phyloP scores from a whole-genome alignment of 2,888 invertebrate genomes.

The Adineta ricciae region DNA sequence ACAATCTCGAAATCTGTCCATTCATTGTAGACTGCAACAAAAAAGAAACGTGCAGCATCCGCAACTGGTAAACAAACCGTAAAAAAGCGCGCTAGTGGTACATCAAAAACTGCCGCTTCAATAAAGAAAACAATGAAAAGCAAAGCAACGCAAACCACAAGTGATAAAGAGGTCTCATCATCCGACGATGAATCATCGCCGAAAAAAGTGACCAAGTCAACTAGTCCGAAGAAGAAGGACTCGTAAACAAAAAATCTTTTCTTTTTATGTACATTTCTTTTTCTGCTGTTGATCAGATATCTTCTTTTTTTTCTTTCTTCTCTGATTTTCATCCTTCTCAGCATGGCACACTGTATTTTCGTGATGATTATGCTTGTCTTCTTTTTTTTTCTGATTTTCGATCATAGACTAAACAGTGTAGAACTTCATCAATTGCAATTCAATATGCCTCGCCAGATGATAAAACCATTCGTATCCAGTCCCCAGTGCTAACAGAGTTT shows the following conservation, averaged over 20 bases:
- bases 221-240: neutral
- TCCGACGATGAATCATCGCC: neutral
- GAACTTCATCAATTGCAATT: no score
- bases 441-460: neutral
- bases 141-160: neutral
- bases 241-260: neutral
- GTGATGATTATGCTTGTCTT: neutral
- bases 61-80: neutral
- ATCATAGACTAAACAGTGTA: neutral
- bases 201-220: neutral
- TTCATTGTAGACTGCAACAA: neutral
- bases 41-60: neutral
- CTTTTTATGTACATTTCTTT: neutral
- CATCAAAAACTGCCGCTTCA: neutral
- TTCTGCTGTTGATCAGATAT: neutral
- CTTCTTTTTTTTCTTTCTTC: neutral
- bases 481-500: no score
- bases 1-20: no score
- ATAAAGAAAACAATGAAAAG: neutral
- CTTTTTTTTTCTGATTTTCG: neutral
- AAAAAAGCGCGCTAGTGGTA: neutral
- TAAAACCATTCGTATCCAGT: no score
- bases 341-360: neutral
- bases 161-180: neutral
- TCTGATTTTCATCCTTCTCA: neutral